Evolutionary conservation across 2,888 invertebrate genomes (phyloP), one percentile per base, ranked within the genome.

Genomic region (Erebia palarica): DNA sequence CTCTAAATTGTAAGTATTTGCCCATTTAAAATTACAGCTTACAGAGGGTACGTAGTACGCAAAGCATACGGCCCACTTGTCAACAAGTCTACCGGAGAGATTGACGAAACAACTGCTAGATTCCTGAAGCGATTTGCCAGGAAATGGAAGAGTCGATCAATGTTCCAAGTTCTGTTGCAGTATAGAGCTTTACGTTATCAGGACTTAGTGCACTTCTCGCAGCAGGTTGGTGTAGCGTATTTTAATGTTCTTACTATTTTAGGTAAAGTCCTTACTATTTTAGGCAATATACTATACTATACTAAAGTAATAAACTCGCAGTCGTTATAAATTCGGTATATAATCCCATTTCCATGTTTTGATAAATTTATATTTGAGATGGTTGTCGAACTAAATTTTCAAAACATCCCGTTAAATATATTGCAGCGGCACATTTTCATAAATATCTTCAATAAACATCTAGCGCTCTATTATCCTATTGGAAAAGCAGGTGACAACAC

Each of bases 201-300:
- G 86, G 97, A 98, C 84, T 93, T 97, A 71, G 97, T 97, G 73
- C 96, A 97, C 88, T 96, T 98, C 82, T 96, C 96, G 47, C 97
- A 98, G 84, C 98, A 98, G 95, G 98, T 97, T 77, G 44, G n/a
- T 63, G 13, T 14, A 18, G 55, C 10, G 3, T 53, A 51, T 51
- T 5, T n/a, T 5, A 51, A 4, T n/a, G 14, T 51, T n/a, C 51
- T 49, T 47, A 47, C 3, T 36, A 7, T 36, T 7, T 36, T 36
- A 36, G 36, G 36, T 7, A 36, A 36, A n/a, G n/a, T n/a, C n/a
- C n/a, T n/a, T n/a, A 21, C 1, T 21, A 21, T 36, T 7, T 36
- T 36, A 36, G 36, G 36, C 36, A 36, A 36, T 36, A 7, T 36
- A 36, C 36, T 7, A 36, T 36, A 36, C 36, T 36, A 36, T 7